Evolutionary conservation across 2,113 vertebrate genomes (phyloP), one percentile per base, ranked within the genome.

Genomic region (Chroicocephalus ridibundus): DNA sequence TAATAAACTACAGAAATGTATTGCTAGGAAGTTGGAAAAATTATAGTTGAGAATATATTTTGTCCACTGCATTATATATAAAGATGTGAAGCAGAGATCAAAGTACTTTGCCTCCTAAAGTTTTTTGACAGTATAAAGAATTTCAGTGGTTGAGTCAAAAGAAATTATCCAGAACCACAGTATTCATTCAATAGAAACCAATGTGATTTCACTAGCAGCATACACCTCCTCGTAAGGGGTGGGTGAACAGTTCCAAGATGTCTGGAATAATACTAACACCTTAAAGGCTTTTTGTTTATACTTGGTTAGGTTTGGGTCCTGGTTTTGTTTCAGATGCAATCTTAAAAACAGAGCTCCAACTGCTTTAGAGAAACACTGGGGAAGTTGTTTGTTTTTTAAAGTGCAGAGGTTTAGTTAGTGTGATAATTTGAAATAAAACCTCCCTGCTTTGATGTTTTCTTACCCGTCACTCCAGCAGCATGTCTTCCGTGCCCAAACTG

Each of bases 221-320:
- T 13, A 38, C 25, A 82, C 2, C 4, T 94, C 70, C 66, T 87
- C 26, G 2, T 54, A 75, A 79, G 15, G 40, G 22, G 34, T 24
- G 17, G 27, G 38, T 77, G n/a, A 89, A 74, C 57, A 54, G n/a
- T 80, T 85, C 74, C 81, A 93, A 64, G 74, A 65, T 31, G 66
- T 82, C 83, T 94, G 81, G 52, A 84, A 91, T 38, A 72, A 61
- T 57, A 91, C n/a, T 61, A 93, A 79, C 52, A 94, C 44, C 75
- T 93, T 89, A 91, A 93, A 94, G 93, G 77, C 52, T 69, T 94
- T 84, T 42, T 87, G 66, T 92, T 93, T 96, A 42, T 76, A 76
- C 57, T 65, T 75, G 69, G 36, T 75, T 76, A 74, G 17, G 22
- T 72, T 89, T 86, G 74, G 42, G 76, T 75, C 38, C 58, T 82